Percentiles rank a stretch among this genome's conserved stretches.
Conservation (phyloP, 2,113 vertebrate species). For the Paradoxurus hermaphroditus region DNA sequence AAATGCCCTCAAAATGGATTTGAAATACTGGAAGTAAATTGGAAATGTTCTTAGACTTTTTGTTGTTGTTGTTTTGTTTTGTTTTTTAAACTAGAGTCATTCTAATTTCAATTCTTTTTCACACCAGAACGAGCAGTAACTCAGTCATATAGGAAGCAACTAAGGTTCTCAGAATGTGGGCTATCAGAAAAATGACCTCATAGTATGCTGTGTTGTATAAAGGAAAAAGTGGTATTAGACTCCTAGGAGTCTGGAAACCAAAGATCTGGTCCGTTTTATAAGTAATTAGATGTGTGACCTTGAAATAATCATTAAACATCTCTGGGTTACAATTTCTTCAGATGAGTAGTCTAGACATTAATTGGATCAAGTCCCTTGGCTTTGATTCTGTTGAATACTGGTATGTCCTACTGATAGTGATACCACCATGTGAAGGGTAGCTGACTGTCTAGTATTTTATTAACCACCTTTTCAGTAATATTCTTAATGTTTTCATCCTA, state of each 20-base stretch:
- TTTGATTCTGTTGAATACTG: not conserved
- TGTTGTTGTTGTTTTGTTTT: not conserved
- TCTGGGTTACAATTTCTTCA: not conserved
- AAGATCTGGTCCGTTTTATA: not conserved
- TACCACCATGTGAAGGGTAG: not conserved
- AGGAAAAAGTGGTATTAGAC: not conserved
- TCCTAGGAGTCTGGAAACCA: not conserved
- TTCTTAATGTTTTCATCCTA: not conserved
- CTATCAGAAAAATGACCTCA: not conserved
- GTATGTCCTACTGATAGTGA: not conserved
- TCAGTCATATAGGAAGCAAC: not conserved
- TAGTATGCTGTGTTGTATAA: not conserved
- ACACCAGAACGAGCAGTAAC: not conserved
- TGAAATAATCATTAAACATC: not conserved
- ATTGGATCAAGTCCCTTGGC: not conserved
- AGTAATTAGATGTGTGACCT: not conserved
- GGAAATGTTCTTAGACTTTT: not conserved
- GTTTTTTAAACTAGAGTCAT: not conserved
- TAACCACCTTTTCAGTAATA: not conserved
- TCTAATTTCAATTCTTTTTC: not conserved
- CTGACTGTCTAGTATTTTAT: not conserved
- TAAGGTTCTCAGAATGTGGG: not conserved
- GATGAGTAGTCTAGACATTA: not conserved
- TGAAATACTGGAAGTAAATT: not conserved
- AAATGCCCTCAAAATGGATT: not conserved